Evolutionary conservation across 92 coral and sea anemone genomes (phyloP), one percentile per base, ranked within the genome.

Genomic region (Phenganax subtilis): DNA sequence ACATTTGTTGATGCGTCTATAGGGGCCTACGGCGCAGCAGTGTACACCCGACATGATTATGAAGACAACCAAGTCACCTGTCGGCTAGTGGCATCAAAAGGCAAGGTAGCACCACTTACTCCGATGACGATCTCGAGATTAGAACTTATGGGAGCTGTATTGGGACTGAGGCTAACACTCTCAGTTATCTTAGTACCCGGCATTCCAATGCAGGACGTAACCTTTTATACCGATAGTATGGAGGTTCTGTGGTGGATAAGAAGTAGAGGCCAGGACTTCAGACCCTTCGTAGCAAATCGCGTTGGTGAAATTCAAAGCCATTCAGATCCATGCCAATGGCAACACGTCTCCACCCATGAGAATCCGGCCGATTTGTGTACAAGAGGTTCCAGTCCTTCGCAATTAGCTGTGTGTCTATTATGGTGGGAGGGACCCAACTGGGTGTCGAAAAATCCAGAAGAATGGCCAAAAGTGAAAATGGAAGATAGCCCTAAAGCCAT

Each of bases 1-100:
- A 80, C 88, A 76, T 89, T 89, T 76, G 90, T 89, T 16, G 92
- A 89, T 81, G 92, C 92, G 54, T 83, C 89, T 6, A 72, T 61
- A 74, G 82, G 47, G 12, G 91, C 88, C 53, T 82, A 86, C 86
- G 91, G 89, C 37, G 76, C 85, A 14, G 89, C 52, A 6, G 86
- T 77, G 37, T 89, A 89, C 76, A 67, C 83, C 10, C 87, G 87
- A 55, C 64, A 84, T 55, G 15, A 52, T 17, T 73, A 77, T 68
- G 77, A 88, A 69, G 84, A 79, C 55, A 56, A 58, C 12, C 12
- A 81, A 37, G 86, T 79, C 11, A 62, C 85, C 59, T 15, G 79
- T 16, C 77, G 85, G 16, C 59, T 88, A 51, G 71, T 88, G 12
- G 81, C 87, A 59, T 64, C 91, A 14, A 88, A 88, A 85, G 76